Conservation (phyloP, 2,888 invertebrate species). For the Neoscelio sp. region DNA sequence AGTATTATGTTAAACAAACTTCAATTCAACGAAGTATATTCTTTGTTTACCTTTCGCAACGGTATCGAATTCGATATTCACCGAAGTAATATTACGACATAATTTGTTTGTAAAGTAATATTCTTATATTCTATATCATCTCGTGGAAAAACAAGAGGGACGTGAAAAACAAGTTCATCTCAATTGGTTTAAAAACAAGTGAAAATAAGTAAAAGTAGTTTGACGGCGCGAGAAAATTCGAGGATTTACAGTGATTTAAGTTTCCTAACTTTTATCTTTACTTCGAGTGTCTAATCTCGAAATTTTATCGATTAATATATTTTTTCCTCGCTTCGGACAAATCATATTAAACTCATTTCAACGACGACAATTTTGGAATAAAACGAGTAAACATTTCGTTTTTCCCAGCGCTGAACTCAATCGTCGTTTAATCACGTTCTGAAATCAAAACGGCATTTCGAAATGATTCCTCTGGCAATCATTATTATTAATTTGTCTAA, state of each 20-base stretch:
- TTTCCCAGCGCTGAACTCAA: neutral
- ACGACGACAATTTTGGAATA: too few species aligned
- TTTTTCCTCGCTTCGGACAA: neutral
- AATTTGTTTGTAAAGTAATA: constrained; percentile 17
- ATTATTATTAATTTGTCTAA: constrained; percentile 41
- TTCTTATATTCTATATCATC: constrained; percentile 5
- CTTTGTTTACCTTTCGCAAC: neutral
- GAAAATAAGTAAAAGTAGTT: constrained; percentile 25
- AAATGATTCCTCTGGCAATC: constrained; percentile 32
- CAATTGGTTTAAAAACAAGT: too few species aligned
- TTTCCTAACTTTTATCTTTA: constrained; percentile 30
- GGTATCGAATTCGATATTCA: neutral
- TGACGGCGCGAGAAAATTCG: constrained; percentile 13
- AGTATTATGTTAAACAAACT: constrained; percentile 14
- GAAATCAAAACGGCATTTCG: too few species aligned
- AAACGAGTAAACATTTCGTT: too few species aligned
- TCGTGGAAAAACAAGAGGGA: neutral
- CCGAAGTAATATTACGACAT: constrained; percentile 7
- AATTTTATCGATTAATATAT: constrained; percentile 44
- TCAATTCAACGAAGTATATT: constrained; percentile 13
- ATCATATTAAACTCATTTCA: neutral
- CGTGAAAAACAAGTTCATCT: constrained; percentile 30
- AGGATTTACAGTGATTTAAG: constrained; percentile 40
- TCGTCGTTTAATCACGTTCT: neutral
- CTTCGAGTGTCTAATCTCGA: neutral